These are phyloP conservation scores for Chrysoperla carnea DNA, from an alignment of 1,140 invertebrate species.

Conservation along the genomic window DNA sequence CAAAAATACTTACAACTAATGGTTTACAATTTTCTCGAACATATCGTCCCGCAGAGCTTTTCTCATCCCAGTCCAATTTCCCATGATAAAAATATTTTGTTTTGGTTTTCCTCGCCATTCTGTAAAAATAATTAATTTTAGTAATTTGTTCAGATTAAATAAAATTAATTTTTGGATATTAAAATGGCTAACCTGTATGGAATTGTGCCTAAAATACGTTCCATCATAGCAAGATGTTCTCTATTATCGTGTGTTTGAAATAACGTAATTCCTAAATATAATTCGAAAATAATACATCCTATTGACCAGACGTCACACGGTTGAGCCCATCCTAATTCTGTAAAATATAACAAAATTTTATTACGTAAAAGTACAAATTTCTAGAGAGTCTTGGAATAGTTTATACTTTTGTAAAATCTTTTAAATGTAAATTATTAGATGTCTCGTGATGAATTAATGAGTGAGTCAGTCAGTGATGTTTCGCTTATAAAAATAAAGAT, in stretches of 20 bases:
- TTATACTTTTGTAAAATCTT: neutral
- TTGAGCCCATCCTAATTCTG: slow-evolving; percentile 97
- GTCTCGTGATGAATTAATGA: too few species aligned
- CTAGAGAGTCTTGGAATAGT: too few species aligned
- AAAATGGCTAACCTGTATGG: slow-evolving; percentile 51
- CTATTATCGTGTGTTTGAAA: slow-evolving; percentile 99
- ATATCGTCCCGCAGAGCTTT: slow-evolving; percentile 85
- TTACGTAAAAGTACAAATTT: slow-evolving; percentile 1
- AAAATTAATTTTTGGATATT: slow-evolving; percentile 1
- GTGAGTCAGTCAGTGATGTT: too few species aligned
- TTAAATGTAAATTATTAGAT: slow-evolving; percentile 1
- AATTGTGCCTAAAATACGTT: slow-evolving; percentile 89
- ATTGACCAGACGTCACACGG: slow-evolving; percentile 99
- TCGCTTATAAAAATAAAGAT: too few species aligned
- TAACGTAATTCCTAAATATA: slow-evolving; percentile 94
- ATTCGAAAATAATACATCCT: slow-evolving; percentile 97
- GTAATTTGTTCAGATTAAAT: slow-evolving; percentile 1
- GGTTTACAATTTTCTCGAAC: slow-evolving; percentile 98
- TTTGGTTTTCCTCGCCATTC: slow-evolving; percentile 91
- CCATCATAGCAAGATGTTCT: slow-evolving; percentile 99
- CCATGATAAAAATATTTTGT: slow-evolving; percentile 94
- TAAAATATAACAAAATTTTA: slow-evolving; percentile 16
- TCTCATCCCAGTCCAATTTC: slow-evolving; percentile 88
- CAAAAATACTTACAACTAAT: slow-evolving; percentile 52
- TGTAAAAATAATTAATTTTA: slow-evolving; percentile 17